These are phyloP conservation scores for Aphaenogaster ashmeadi DNA, from an alignment of 1,140 invertebrate species.

Conservation along the genomic window DNA sequence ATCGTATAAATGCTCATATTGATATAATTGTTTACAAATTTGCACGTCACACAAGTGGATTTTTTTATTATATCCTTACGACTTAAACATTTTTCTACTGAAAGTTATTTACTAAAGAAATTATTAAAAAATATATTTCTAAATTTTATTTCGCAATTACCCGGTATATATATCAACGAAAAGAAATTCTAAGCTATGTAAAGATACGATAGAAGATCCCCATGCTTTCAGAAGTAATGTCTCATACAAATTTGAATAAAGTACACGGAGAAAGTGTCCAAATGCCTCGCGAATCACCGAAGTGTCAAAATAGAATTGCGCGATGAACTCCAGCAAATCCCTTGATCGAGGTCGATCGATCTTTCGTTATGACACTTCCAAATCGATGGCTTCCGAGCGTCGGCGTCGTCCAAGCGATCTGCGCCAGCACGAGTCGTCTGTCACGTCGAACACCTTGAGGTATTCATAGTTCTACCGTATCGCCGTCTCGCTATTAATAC, in stretches of 20 bases:
- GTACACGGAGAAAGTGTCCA: not conserved
- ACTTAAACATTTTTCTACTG: not conserved
- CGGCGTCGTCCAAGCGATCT: conserved; percentile 1
- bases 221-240: not conserved
- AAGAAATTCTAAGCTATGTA: not conserved
- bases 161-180: not conserved
- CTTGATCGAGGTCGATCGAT: conserved; percentile 18
- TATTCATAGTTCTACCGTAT: conserved; percentile 78
- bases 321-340: not conserved
- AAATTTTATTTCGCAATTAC: conserved; percentile 7
- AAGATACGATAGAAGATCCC: not conserved
- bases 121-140: not conserved
- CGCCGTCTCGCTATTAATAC: conserved; percentile 71
- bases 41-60: no score
- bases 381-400: conserved; percentile 11
- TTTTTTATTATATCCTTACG: not conserved
- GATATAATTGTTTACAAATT: not conserved
- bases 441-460: conserved; percentile 74
- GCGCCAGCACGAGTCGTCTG: conserved; percentile 35
- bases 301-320: not conserved
- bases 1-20: not conserved
- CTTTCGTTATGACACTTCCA: not conserved
- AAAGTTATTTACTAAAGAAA: not conserved
- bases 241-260: conserved; percentile 25
- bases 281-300: not conserved